These are phyloP conservation scores for Scaptomyza graminum DNA, from an alignment of 1,140 invertebrate genomes.

Conservation along the genomic window DNA sequence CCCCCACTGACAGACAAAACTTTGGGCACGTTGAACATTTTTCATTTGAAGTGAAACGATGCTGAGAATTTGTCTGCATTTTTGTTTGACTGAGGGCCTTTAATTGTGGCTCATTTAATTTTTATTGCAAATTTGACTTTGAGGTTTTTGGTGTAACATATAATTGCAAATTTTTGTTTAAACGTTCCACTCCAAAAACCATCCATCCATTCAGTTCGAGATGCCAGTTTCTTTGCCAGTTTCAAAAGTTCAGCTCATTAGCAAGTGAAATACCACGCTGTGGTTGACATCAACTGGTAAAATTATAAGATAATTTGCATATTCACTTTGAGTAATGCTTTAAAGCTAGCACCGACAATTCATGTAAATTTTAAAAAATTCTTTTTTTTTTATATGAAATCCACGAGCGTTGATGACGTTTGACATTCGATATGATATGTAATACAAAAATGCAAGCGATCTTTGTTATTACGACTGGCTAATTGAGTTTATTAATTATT, in stretches of 20 bases:
- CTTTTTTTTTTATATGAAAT: constrained; percentile 36
- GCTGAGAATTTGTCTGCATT: constrained; percentile 61
- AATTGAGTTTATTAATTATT: constrained; percentile 71
- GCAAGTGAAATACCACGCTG: constrained; percentile 49
- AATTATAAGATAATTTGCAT: constrained; percentile 29
- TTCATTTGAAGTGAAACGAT: constrained; percentile 63
- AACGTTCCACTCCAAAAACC: constrained; percentile 31
- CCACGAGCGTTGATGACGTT: constrained; percentile 69
- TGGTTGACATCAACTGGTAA: constrained; percentile 22
- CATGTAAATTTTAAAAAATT: constrained; percentile 25
- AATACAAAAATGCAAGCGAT: constrained; percentile 1
- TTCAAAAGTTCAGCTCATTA: constrained; percentile 67
- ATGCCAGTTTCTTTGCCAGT: constrained; percentile 15
- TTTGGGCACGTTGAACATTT: constrained; percentile 57
- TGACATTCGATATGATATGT: constrained; percentile 36
- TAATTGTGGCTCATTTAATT: constrained; percentile 70
- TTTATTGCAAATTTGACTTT: constrained; percentile 73
- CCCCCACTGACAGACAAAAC: constrained; percentile 11
- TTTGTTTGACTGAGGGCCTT: constrained; percentile 34
- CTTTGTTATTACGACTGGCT: constrained; percentile 30
- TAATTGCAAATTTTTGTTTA: constrained; percentile 71
- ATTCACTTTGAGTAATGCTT: constrained; percentile 9
- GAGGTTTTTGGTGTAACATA: constrained; percentile 70
- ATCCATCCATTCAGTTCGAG: constrained; percentile 5
- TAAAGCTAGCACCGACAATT: constrained; percentile 9